These are phyloP conservation scores for Coracias cyanogaster DNA, from an alignment of 2,797 vertebrate genomes.

Conservation along the genomic window DNA sequence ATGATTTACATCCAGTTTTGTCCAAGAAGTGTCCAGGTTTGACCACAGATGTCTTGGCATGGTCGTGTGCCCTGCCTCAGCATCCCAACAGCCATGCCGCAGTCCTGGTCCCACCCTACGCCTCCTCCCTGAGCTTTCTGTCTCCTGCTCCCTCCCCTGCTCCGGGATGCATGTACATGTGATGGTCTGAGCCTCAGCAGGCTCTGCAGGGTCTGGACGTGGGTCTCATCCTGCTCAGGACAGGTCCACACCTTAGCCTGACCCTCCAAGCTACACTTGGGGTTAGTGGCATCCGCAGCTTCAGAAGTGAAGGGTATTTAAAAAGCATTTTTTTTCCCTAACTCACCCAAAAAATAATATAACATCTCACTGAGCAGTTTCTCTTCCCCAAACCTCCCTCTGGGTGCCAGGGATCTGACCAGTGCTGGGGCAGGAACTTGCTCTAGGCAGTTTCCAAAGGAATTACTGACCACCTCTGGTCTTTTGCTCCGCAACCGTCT, in stretches of 20 bases:
- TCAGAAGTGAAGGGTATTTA: background rate
- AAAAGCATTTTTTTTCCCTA: background rate
- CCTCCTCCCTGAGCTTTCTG: background rate
- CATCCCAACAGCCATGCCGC: background rate
- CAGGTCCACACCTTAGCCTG: background rate
- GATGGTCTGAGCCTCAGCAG: fast-evolving
- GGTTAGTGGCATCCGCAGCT: background rate
- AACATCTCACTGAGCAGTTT: background rate
- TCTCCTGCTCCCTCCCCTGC: background rate
- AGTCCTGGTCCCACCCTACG: background rate
- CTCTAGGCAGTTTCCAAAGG: background rate
- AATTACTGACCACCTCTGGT: background rate
- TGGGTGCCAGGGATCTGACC: fast-evolving
- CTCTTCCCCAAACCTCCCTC: background rate
- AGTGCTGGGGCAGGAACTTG: background rate
- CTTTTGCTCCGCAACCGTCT: background rate
- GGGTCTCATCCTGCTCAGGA: background rate
- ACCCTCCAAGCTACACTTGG: background rate
- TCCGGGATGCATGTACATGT: fast-evolving
- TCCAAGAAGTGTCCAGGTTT: background rate
- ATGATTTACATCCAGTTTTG: background rate
- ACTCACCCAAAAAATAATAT: background rate
- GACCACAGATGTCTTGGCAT: background rate
- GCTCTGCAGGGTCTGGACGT: fast-evolving
- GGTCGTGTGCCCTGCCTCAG: background rate